These are phyloP conservation scores for Cavia aperea DNA, from an alignment of 2,113 vertebrate species.

Conservation along the genomic window DNA sequence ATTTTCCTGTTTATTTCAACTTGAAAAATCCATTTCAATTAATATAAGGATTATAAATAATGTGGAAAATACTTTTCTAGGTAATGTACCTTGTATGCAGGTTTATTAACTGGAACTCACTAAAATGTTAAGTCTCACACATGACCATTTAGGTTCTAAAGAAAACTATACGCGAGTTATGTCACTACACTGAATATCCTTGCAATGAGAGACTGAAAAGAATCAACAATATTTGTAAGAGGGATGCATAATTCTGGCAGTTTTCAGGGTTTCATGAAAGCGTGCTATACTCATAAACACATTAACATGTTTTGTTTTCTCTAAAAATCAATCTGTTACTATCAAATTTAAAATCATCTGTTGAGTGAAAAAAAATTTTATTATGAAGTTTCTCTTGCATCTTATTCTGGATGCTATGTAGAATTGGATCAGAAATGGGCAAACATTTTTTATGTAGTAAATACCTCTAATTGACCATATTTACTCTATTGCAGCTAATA, in stretches of 20 bases:
- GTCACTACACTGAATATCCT: neutral
- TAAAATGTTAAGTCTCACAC: neutral
- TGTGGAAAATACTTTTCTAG: neutral
- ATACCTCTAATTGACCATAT: neutral
- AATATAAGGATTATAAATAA: neutral
- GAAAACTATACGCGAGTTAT: neutral
- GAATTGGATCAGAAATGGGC: neutral
- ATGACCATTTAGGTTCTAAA: neutral
- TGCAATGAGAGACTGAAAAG: neutral
- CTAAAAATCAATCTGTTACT: conserved; percentile 39
- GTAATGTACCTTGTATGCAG: neutral
- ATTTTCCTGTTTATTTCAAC: neutral
- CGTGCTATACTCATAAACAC: conserved; percentile 39
- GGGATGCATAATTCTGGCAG: conserved; percentile 40
- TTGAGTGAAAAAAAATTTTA: conserved; percentile 34
- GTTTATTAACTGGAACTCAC: neutral
- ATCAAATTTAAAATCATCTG: neutral
- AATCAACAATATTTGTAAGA: conserved; percentile 48
- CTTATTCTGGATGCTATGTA: neutral
- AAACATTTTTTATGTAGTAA: neutral
- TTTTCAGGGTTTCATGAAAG: conserved; percentile 39
- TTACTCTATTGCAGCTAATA: neutral
- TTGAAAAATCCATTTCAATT: neutral
- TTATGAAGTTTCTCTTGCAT: neutral
- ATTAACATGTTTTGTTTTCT: conserved; percentile 56